A percentile compares a stretch with the other conserved stretches of the same genome.
Conservation (phyloP, 2,888 invertebrate species). For the Leucophenga montana region DNA sequence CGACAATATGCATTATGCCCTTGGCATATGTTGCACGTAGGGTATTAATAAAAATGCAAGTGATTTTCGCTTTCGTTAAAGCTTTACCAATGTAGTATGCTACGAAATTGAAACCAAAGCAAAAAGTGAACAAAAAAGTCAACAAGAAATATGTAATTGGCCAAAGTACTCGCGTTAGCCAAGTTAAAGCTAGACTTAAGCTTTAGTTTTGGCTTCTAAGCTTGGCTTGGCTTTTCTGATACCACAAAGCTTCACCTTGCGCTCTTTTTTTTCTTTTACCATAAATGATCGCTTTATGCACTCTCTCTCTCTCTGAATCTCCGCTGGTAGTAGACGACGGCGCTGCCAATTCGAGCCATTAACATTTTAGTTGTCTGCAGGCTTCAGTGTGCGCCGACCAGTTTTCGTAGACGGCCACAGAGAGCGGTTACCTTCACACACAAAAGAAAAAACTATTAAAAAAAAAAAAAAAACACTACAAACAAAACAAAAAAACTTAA, state of each 20-base stretch:
- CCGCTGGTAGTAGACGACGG: slow-evolving; percentile 22
- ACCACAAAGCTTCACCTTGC: slow-evolving; percentile 46
- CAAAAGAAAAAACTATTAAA: background rate
- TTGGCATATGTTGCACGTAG: slow-evolving; percentile 34
- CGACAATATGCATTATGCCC: background rate
- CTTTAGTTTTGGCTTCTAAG: slow-evolving; percentile 41
- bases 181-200: slow-evolving; percentile 17
- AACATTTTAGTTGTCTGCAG: slow-evolving; percentile 41
- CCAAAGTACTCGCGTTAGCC: slow-evolving; percentile 15
- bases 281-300: background rate
- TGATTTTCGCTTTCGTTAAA: slow-evolving; percentile 68
- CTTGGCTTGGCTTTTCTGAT: slow-evolving; percentile 41
- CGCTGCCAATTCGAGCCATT: slow-evolving; percentile 67
- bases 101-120: slow-evolving; percentile 29
- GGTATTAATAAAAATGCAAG: slow-evolving; percentile 55
- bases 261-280: slow-evolving; percentile 27
- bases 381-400: slow-evolving; percentile 74
- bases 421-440: slow-evolving; percentile 45
- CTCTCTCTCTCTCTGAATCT: slow-evolving; percentile 33
- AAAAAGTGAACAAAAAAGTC: background rate
- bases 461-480: background rate
- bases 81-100: background rate
- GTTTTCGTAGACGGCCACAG: slow-evolving; percentile 74
- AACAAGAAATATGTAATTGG: slow-evolving; percentile 6
- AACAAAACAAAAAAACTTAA: slow-evolving; percentile 43